Percentiles rank a stretch among this genome's conserved stretches.
Conservation (phyloP, 2,113 vertebrate species). For the Menidia beryllina region DNA sequence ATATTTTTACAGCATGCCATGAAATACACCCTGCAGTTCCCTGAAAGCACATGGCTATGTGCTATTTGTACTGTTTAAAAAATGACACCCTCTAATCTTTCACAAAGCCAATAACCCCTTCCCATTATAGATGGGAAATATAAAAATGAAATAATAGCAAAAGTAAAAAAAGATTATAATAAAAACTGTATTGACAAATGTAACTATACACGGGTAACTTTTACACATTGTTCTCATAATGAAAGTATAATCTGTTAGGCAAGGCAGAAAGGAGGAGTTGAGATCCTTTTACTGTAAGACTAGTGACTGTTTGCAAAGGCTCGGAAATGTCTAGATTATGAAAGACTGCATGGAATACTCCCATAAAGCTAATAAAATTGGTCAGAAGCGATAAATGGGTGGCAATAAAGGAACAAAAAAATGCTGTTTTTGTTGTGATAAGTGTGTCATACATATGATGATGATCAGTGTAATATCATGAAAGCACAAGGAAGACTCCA, state of each 20-base stretch:
- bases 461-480: no score
- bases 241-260: constrained; percentile 40
- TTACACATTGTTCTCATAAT: constrained; percentile 7
- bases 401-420: no score
- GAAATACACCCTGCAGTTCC: background rate
- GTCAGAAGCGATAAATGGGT: no score
- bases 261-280: background rate
- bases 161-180: no score
- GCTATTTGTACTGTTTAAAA: background rate
- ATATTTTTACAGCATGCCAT: background rate
- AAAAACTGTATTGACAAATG: no score
- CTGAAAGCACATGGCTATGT: no score
- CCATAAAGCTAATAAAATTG: no score
- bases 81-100: background rate
- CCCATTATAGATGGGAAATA: background rate
- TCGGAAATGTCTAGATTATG: background rate
- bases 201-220: no score
- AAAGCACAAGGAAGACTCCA: no score
- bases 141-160: background rate
- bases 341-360: background rate
- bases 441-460: no score
- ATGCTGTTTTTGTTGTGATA: background rate
- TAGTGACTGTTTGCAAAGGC: background rate
- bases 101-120: no score
- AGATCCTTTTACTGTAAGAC: background rate